Percentiles rank a stretch among this genome's conserved stretches.
These are phyloP conservation scores for Antheraea pernyi DNA, from an alignment of 1,140 invertebrate genomes.

Conservation along the genomic window DNA sequence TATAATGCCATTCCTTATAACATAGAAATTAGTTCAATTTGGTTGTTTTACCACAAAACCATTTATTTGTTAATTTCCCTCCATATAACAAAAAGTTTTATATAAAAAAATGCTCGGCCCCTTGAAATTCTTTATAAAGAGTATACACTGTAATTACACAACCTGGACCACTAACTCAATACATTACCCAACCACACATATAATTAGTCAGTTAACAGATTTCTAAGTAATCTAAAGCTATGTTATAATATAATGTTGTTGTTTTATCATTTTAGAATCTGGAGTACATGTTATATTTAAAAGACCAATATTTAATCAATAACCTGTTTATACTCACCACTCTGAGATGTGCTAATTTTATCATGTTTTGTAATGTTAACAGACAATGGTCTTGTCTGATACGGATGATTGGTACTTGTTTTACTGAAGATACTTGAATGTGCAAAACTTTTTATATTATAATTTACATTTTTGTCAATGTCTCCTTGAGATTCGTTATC, in stretches of 20 bases:
- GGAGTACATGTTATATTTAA: neutral
- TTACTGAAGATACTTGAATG: constrained; percentile 65
- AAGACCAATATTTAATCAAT: constrained; percentile 23
- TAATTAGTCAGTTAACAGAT: too few species aligned
- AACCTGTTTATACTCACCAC: constrained; percentile 50
- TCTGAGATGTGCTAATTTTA: constrained; percentile 56
- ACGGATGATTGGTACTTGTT: constrained; percentile 71
- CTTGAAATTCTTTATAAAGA: too few species aligned
- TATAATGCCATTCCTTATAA: too few species aligned
- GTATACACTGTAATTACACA: neutral
- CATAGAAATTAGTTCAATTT: too few species aligned
- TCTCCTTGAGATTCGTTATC: constrained; percentile 89
- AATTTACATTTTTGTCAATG: constrained; percentile 78
- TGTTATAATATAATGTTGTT: too few species aligned
- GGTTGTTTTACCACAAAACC: too few species aligned
- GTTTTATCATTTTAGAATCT: too few species aligned
- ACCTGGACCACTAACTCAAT: too few species aligned
- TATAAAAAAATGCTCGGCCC: too few species aligned
- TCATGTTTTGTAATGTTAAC: constrained; percentile 70
- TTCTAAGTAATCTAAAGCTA: too few species aligned
- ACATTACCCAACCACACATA: neutral
- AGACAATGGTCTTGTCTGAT: constrained; percentile 73
- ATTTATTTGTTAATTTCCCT: too few species aligned
- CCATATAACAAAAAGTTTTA: too few species aligned
- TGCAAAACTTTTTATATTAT: constrained; percentile 60